Evolutionary conservation across 2,888 invertebrate genomes (phyloP).

Genomic region (Yponomeuta plumbellus): DNA sequence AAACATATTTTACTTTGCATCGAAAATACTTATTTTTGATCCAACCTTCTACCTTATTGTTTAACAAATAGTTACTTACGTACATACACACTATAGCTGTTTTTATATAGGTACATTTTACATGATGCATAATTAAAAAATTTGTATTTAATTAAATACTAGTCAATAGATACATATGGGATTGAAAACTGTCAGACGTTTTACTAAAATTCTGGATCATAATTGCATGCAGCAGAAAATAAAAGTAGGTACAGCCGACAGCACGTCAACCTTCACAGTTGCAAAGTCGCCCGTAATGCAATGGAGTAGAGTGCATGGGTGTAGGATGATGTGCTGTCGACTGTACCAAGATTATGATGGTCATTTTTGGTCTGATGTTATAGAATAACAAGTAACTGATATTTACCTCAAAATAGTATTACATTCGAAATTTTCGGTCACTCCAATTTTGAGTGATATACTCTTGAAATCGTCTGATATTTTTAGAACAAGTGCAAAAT

Average conservation of each 20-base stretch:
- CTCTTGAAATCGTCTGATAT: no score
- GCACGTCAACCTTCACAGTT: no score
- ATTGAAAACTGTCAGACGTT: not conserved
- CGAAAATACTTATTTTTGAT: constrained; percentile 8
- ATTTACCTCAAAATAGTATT: no score
- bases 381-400: no score
- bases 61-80: not conserved
- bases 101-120: constrained; percentile 4
- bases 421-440: no score
- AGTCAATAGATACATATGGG: not conserved
- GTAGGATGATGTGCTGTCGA: no score
- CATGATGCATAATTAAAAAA: not conserved
- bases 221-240: not conserved
- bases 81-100: not conserved
- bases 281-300: no score
- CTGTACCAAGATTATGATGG: not conserved
- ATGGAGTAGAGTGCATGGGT: no score
- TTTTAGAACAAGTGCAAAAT: no score
- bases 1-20: constrained; percentile 9
- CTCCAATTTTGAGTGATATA: no score
- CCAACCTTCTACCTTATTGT: not conserved
- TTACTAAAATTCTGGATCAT: not conserved
- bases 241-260: no score
- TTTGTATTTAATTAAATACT: not conserved
- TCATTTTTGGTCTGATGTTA: no score